A percentile compares a stretch with the other conserved stretches of the same genome.
phyloP scores from a whole-genome alignment of 1,140 invertebrate species.

The Oedothorax gibbosus region DNA sequence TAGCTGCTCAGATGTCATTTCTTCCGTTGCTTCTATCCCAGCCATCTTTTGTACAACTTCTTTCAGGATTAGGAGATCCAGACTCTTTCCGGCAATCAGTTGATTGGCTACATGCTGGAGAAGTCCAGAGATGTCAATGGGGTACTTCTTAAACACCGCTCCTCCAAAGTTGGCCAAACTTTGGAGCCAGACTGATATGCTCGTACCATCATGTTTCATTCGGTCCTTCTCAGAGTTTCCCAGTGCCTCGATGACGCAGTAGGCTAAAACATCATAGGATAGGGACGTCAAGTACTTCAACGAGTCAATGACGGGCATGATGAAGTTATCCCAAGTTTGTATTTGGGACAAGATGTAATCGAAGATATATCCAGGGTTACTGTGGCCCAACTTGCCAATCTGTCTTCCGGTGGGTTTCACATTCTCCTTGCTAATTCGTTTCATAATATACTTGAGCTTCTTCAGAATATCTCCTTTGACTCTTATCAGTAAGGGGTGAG shows the following conservation, averaged over 20 bases:
- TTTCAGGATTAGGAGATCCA: constrained; percentile 94
- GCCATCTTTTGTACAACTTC: constrained; percentile 99
- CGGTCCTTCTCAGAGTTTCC: constrained; percentile 76
- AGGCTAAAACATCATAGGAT: constrained; percentile 96
- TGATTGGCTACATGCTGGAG: constrained; percentile 98
- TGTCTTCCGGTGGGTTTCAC: constrained; percentile 95
- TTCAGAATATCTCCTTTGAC: constrained; percentile 88
- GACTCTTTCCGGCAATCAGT: constrained; percentile 93
- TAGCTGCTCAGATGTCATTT: constrained; percentile 95
- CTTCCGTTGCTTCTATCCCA: constrained; percentile 95
- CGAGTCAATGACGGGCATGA: constrained; percentile 94
- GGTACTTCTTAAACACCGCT: constrained; percentile 96
- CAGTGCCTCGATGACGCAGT: constrained; percentile 92
- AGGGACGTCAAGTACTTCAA: constrained; percentile 96
- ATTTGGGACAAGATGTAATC: constrained; percentile 96
- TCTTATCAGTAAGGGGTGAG: constrained; percentile 85
- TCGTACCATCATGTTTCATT: constrained; percentile 91
- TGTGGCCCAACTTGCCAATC: constrained; percentile 97
- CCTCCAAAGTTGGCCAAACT: constrained; percentile 94
- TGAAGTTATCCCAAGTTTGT: constrained; percentile 97
- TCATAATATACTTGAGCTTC: constrained; percentile 96
- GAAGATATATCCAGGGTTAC: constrained; percentile 93
- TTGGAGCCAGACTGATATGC: constrained; percentile 93
- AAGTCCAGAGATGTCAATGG: constrained; percentile 93
- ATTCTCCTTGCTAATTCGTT: constrained; percentile 97